Evolutionary conservation across 2,888 invertebrate species (phyloP).

Genomic region (Anticlea derivata): DNA sequence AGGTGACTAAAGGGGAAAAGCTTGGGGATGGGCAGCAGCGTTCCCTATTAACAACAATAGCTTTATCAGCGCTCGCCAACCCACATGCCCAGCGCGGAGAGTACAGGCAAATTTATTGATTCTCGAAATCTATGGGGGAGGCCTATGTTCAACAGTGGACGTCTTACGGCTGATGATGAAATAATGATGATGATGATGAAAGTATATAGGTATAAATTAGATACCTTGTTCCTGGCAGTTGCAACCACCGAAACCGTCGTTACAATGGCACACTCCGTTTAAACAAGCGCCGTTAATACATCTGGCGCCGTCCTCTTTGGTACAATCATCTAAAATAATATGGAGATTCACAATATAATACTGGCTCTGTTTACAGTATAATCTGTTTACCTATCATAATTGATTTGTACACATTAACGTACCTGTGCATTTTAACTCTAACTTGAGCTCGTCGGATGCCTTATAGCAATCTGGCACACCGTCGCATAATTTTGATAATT

Average conservation of each 20-base stretch:
- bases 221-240: constrained; percentile 96
- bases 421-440: constrained; percentile 97
- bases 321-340: constrained; percentile 91
- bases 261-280: constrained; percentile 96
- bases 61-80: too few relatives aligned
- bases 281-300: constrained; percentile 97
- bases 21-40: too few relatives aligned
- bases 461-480: constrained; percentile 94
- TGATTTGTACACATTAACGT: constrained; percentile 59
- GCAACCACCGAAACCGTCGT: constrained; percentile 97
- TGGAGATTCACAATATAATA: constrained; percentile 3
- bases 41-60: too few relatives aligned
- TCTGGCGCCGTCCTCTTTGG: constrained; percentile 93
- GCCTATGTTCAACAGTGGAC: too few relatives aligned
- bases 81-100: too few relatives aligned
- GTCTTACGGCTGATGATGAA: too few relatives aligned
- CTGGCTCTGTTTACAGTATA: neutral
- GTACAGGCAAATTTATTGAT: too few relatives aligned
- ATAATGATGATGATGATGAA: too few relatives aligned
- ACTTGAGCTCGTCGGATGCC: constrained; percentile 95
- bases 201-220: constrained; percentile 28
- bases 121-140: too few relatives aligned
- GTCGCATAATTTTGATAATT: constrained; percentile 97
- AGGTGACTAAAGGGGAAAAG: too few relatives aligned
- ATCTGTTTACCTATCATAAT: neutral